These are phyloP conservation scores for Eulemur rufifrons DNA, from an alignment of 2,113 vertebrate species.

Conservation along the genomic window DNA sequence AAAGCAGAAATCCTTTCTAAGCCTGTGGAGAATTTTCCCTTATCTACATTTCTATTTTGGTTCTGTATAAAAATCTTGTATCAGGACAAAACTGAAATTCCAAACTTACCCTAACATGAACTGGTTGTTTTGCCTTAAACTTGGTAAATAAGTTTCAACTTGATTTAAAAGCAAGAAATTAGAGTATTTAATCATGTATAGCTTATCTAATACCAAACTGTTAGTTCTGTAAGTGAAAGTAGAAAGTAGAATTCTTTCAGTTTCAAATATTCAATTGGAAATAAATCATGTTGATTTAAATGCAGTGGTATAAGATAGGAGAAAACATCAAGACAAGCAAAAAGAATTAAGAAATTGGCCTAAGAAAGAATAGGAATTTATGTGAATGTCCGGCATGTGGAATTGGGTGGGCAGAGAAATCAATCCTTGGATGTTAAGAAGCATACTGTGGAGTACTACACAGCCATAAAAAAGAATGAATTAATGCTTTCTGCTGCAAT, in stretches of 20 bases:
- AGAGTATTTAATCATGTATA: not conserved
- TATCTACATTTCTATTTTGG: not conserved
- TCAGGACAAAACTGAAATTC: not conserved
- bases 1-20: not conserved
- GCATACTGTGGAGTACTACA: no score
- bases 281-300: not conserved
- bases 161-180: slow-evolving; percentile 18
- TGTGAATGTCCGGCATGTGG: not conserved
- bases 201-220: not conserved
- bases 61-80: not conserved
- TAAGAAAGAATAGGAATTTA: not conserved
- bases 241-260: not conserved
- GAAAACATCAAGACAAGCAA: not conserved
- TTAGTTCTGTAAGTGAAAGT: not conserved
- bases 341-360: not conserved
- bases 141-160: not conserved
- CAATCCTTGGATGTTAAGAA: not conserved
- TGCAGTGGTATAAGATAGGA: not conserved
- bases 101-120: not conserved
- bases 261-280: not conserved
- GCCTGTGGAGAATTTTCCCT: not conserved
- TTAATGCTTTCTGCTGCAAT: no score
- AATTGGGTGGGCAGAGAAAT: not conserved
- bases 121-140: slow-evolving; percentile 1
- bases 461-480: no score